Percentiles rank a stretch among this genome's conserved stretches.
Evolutionary conservation across 2,113 vertebrate species (phyloP).

Genomic region (Cyphomyrus discorhynchus): DNA sequence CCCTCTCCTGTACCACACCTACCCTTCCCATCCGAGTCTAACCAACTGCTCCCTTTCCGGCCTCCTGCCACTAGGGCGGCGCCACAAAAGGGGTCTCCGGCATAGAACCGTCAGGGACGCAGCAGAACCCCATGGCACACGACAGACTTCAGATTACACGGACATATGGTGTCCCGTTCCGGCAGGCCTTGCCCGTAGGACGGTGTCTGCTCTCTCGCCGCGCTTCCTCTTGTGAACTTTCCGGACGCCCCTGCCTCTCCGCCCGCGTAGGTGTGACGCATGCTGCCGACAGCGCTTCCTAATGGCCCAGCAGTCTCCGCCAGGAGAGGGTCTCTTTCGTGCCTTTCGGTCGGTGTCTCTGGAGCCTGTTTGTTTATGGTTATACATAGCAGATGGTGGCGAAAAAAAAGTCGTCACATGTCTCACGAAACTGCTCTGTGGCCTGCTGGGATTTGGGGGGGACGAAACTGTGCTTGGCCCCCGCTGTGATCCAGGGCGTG

Average conservation of each 20-base stretch:
- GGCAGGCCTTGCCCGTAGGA: slow-evolving; percentile 32
- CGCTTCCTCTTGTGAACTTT: not conserved
- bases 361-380: slow-evolving; percentile 51
- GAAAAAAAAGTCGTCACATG: slow-evolving; percentile 42
- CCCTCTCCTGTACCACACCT: not conserved
- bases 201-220: not conserved
- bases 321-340: slow-evolving; percentile 23
- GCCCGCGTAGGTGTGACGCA: not conserved
- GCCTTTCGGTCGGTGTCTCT: slow-evolving; percentile 37
- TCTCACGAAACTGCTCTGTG: not conserved
- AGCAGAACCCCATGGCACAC: slow-evolving; percentile 42
- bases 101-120: slow-evolving; percentile 24
- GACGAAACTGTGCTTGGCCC: not conserved
- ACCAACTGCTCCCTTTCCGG: slow-evolving; percentile 12
- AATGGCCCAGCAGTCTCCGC: not conserved
- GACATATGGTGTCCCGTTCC: slow-evolving; percentile 54
- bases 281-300: not conserved
- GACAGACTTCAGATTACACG: slow-evolving; percentile 53
- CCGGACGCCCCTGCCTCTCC: not conserved
- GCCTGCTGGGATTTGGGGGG: not conserved
- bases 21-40: slow-evolving; percentile 6
- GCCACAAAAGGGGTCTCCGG: not conserved
- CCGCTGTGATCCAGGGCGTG: not conserved
- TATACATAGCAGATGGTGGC: slow-evolving; percentile 62
- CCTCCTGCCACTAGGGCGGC: not conserved